A percentile compares a stretch with the other conserved stretches of the same genome.
Evolutionary conservation across 2,797 vertebrate genomes (phyloP).

Genomic region (Phalanger gymnotis): DNA sequence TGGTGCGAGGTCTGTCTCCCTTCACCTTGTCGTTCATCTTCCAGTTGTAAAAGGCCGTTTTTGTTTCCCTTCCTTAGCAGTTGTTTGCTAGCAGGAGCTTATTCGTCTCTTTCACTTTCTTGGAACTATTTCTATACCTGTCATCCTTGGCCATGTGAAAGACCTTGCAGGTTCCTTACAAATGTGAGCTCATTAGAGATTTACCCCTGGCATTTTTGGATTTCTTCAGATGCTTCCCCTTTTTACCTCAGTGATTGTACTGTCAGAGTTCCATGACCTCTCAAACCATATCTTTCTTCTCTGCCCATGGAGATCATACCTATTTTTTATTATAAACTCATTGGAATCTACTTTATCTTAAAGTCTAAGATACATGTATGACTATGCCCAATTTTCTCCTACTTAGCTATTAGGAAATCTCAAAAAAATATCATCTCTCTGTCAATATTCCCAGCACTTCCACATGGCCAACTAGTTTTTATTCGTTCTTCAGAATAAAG

Average conservation of each 20-base stretch:
- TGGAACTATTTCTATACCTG: not conserved
- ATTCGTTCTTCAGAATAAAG: too few species aligned
- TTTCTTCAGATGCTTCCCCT: not conserved
- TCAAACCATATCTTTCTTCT: too few species aligned
- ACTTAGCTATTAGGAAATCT: too few species aligned
- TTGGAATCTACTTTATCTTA: too few species aligned
- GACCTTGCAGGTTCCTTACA: not conserved
- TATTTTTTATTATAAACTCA: too few species aligned
- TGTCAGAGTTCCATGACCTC: not conserved
- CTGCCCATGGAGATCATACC: too few species aligned
- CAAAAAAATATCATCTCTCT: too few species aligned
- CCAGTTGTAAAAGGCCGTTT: not conserved
- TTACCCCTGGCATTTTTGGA: not conserved
- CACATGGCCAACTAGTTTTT: too few species aligned
- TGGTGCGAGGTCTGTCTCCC: not conserved
- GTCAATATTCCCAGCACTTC: too few species aligned
- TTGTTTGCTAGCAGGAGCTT: not conserved
- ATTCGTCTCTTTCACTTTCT: not conserved
- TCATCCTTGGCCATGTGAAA: not conserved
- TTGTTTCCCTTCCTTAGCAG: not conserved
- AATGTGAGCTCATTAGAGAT: not conserved
- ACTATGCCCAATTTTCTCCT: too few species aligned
- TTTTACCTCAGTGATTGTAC: not conserved
- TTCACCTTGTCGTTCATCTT: not conserved
- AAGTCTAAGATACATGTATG: too few species aligned